phyloP scores from a whole-genome alignment of 2,888 invertebrate genomes.

The Spisula solida region DNA sequence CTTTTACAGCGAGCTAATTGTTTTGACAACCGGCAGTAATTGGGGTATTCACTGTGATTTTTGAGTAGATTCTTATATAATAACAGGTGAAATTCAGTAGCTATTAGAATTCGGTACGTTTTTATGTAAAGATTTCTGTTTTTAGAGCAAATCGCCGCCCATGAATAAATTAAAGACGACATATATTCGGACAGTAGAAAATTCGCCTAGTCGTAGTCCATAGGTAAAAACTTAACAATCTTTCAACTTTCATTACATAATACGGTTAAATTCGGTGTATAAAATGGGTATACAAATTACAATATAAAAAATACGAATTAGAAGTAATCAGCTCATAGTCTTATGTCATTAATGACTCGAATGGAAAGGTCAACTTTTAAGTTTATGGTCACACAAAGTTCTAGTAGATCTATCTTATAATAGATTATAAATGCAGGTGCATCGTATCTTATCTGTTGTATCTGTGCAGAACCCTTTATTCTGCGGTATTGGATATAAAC shows the following conservation, averaged over 20 bases:
- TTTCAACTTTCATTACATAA: not conserved
- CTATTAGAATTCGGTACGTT: not conserved
- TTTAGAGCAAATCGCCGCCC: not conserved
- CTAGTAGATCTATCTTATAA: too few relatives aligned
- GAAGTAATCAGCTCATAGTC: not conserved
- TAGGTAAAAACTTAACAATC: not conserved
- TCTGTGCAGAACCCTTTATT: too few relatives aligned
- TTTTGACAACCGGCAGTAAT: not conserved
- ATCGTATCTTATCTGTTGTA: too few relatives aligned
- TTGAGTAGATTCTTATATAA: not conserved
- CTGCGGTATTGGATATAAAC: too few relatives aligned
- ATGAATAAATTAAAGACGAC: constrained; percentile 20
- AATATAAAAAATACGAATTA: not conserved
- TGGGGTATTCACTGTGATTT: not conserved
- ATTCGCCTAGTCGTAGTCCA: not conserved
- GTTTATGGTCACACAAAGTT: too few relatives aligned
- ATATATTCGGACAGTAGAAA: not conserved
- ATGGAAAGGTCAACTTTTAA: not conserved
- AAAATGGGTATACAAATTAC: not conserved
- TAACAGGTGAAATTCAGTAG: too few relatives aligned
- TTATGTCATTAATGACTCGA: not conserved
- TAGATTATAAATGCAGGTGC: too few relatives aligned
- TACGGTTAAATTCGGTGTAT: not conserved
- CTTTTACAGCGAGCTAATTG: not conserved
- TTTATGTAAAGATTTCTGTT: not conserved